These are phyloP conservation scores for Mormyrops boulengeri DNA, from an alignment of 2,797 vertebrate species.

Conservation along the genomic window DNA sequence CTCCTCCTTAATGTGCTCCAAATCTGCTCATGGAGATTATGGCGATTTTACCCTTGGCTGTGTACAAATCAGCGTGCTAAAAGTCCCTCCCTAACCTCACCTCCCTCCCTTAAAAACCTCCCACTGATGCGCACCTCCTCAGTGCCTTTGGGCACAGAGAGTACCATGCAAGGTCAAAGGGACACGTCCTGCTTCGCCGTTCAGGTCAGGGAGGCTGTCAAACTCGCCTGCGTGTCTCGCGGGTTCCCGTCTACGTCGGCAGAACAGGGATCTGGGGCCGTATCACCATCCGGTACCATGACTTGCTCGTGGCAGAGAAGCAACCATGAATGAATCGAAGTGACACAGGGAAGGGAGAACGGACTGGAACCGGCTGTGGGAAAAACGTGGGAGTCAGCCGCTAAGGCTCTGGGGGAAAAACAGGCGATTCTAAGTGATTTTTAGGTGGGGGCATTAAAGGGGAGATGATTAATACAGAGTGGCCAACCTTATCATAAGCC, in stretches of 20 bases:
- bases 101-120: neutral
- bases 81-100: neutral
- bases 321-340: neutral
- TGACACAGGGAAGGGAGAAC: neutral
- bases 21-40: slow-evolving; percentile 7
- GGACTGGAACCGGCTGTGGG: neutral
- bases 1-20: neutral
- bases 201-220: neutral
- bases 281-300: neutral
- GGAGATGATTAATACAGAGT: neutral
- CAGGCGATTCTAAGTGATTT: neutral
- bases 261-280: neutral
- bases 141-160: neutral
- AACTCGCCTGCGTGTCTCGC: neutral
- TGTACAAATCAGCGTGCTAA: neutral
- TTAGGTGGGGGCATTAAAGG: neutral
- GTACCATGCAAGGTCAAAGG: neutral
- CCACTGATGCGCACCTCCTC: neutral
- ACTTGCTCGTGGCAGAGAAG: neutral
- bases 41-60: slow-evolving; percentile 6
- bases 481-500: neutral
- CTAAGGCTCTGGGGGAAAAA: neutral
- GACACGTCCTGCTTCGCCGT: neutral
- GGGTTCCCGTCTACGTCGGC: neutral
- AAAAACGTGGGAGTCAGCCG: neutral